phyloP scores from a whole-genome alignment of 2,113 vertebrate species.

The Pitta sordida region DNA sequence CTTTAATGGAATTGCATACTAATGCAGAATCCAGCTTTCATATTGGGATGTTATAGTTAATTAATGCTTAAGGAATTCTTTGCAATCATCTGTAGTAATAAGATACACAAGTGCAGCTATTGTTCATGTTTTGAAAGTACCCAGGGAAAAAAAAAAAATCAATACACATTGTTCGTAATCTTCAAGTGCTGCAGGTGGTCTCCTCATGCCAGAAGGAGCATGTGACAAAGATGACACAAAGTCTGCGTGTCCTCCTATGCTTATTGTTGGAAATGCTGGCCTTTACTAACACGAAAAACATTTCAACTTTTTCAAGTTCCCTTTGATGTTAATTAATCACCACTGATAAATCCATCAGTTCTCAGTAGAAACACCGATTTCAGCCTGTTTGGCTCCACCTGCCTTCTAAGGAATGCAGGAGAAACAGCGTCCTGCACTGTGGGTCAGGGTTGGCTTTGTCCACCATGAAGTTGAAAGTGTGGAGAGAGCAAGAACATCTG shows the following conservation, averaged over 20 bases:
- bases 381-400: not conserved
- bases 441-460: not conserved
- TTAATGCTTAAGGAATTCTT: conserved; percentile 17
- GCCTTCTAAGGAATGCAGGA: not conserved
- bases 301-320: not conserved
- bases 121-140: not conserved
- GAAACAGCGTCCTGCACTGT: accelerated
- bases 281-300: not conserved
- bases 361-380: not conserved
- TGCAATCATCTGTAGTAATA: not conserved
- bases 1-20: not conserved
- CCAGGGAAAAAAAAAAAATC: not conserved
- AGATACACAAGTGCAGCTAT: not conserved
- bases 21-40: conserved; percentile 1
- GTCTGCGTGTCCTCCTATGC: accelerated
- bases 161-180: not conserved
- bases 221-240: not conserved
- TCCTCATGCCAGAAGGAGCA: not conserved
- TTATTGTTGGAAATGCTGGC: not conserved
- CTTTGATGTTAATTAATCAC: not conserved
- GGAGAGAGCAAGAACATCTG: not conserved
- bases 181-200: not conserved
- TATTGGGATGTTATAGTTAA: conserved; percentile 12
- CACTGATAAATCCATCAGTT: not conserved
- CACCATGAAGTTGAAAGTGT: accelerated